Conservation (phyloP, 2,888 invertebrate species). For the Patella ulyssiponensis region DNA sequence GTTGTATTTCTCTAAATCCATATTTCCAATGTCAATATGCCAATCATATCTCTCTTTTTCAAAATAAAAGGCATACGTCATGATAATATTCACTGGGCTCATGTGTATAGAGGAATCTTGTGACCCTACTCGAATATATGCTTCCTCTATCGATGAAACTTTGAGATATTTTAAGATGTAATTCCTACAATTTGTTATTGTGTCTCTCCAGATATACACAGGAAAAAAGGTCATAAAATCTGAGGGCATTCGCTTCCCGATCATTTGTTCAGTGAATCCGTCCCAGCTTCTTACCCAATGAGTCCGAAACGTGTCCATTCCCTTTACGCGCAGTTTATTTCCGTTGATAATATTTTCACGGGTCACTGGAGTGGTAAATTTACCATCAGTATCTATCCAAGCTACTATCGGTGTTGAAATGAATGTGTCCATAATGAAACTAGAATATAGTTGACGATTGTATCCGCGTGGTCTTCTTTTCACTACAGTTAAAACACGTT, state of each 20-base stretch:
- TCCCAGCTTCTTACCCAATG: no score
- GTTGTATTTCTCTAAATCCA: not conserved
- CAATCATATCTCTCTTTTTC: conserved; percentile 3
- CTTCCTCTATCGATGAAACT: no score
- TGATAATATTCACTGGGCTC: not conserved
- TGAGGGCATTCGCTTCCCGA: no score
- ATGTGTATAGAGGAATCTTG: no score
- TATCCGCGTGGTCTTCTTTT: not conserved
- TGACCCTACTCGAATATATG: no score
- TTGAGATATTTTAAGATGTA: no score
- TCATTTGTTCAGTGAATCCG: no score
- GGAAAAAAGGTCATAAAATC: no score
- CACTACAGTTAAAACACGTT: not conserved
- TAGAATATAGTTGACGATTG: not conserved
- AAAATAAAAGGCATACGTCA: not conserved
- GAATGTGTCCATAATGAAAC: not conserved
- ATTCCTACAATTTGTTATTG: no score
- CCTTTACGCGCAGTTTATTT: not conserved
- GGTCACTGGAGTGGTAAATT: not conserved
- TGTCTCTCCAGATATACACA: no score
- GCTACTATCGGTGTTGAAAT: not conserved
- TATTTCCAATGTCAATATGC: not conserved
- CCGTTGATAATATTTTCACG: not conserved
- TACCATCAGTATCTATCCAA: not conserved
- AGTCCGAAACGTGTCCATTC: not conserved